Evolutionary conservation across 2,888 invertebrate species (phyloP), one percentile per base, ranked within the genome.

Genomic region (Phengaris alcon): DNA sequence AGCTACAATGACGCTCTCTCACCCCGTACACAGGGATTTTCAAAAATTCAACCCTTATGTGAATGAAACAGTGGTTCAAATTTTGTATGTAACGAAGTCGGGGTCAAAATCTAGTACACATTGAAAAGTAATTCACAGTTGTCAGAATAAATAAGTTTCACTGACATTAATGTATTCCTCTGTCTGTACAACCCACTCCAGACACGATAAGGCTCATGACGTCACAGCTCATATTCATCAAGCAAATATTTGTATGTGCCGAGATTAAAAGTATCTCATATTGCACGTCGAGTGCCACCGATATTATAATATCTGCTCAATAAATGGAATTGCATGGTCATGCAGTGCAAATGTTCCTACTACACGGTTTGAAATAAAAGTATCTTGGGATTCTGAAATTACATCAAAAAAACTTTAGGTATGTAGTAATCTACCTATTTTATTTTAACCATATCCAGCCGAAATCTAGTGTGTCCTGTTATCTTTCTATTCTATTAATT

Each of bases 231-330:
- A 70, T 72, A 52, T 52, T 72, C 72, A 54, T 35, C 72, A 72
- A 5, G 51, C 51, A 52, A 72, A 72, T 72, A 54, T 70, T 70
- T 72, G 22, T 52, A 51, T 22, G 70, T 22, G 51, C 15, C 12
- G 52, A 72, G 72, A 72, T 72, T 72, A 72, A 72, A 72, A 72
- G 54, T 51, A 51, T 15, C 15, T 70, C 70, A 70, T 48, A 70
- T 64, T 35, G 35, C 22, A n/a, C 15, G 46, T 51, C 15, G 52
- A 72, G 52, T 35, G 10, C 54, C 52, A 13, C 72, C 35, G 64
- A 35, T 64, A 64, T 64, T 64, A n/a, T n/a, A n/a, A 64, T 64
- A 59, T 22, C 35, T 44, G 64, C 12, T 44, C 12, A 15, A 48
- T 48, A 48, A 64, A 35, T 64, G 35, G 64, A 64, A 35, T 35